Percentiles rank a stretch among this genome's conserved stretches.
Conservation (phyloP, 2,888 invertebrate species). For the Platycheirus albimanus region DNA sequence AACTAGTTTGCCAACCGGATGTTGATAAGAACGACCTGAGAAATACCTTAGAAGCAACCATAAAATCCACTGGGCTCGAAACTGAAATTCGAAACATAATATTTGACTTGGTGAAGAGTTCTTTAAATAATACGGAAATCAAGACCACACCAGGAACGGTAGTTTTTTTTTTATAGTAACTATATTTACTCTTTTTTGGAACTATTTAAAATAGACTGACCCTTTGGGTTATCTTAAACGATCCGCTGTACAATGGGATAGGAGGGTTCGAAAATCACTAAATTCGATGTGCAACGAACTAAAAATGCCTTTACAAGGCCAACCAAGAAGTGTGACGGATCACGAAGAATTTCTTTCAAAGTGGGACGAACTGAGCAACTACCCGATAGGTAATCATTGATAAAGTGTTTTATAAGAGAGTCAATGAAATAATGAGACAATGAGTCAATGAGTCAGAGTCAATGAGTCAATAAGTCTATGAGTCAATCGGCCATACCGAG, state of each 20-base stretch:
- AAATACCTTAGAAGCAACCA: conserved; percentile 88
- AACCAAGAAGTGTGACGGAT: conserved; percentile 89
- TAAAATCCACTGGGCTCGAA: conserved; percentile 91
- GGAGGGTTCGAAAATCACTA: conserved; percentile 95
- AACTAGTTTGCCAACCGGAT: conserved; percentile 89
- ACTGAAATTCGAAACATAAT: conserved; percentile 92
- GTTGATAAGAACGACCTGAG: conserved; percentile 91
- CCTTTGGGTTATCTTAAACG: conserved; percentile 90
- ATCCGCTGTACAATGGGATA: conserved; percentile 96
- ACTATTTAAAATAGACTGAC: conserved; percentile 84
- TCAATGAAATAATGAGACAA: too few relatives aligned
- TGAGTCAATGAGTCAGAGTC: too few relatives aligned
- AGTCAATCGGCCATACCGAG: too few relatives aligned
- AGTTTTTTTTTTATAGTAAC: too few relatives aligned
- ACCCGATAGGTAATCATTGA: conserved; percentile 90
- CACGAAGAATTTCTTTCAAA: conserved; percentile 92
- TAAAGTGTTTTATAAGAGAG: too few relatives aligned
- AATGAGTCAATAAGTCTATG: too few relatives aligned
- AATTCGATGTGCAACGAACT: conserved; percentile 97
- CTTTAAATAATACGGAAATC: conserved; percentile 80
- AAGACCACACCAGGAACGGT: conserved; percentile 78
- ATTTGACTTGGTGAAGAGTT: conserved; percentile 90
- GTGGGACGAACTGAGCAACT: conserved; percentile 97
- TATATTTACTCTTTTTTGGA: too few relatives aligned
- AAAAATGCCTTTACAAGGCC: conserved; percentile 90